Percentiles rank a stretch among this genome's conserved stretches.
These are phyloP conservation scores for Protophormia terraenovae DNA, from an alignment of 2,888 invertebrate genomes.

Conservation along the genomic window DNA sequence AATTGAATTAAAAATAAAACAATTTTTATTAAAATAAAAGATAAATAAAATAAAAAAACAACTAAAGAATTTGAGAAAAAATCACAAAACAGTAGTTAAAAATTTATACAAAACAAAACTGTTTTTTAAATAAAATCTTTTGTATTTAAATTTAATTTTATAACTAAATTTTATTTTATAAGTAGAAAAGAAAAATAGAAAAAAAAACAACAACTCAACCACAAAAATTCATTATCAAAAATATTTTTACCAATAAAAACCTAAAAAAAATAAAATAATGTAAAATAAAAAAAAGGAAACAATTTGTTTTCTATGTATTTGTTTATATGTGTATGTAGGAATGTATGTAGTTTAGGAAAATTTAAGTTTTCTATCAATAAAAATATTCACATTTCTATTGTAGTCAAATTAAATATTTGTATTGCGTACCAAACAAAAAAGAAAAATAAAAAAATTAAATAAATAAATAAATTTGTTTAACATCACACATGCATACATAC, in stretches of 20 bases:
- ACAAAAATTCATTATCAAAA: conserved; percentile 50
- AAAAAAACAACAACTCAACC: conserved; percentile 37
- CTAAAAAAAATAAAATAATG: neutral
- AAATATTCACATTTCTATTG: neutral
- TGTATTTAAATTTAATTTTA: neutral
- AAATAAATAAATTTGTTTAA: neutral
- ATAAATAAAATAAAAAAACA: neutral
- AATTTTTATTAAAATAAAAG: neutral
- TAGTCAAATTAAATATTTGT: neutral
- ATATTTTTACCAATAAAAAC: neutral
- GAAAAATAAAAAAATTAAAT: no score
- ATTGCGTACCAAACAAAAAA: neutral
- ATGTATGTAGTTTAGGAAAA: no score
- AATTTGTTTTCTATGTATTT: no score
- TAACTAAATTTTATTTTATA: conserved; percentile 5
- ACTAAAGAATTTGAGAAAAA: neutral
- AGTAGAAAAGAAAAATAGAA: neutral
- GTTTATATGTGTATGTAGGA: no score
- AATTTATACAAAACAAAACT: neutral
- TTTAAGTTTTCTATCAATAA: neutral
- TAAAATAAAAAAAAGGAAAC: neutral
- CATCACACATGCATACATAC: neutral
- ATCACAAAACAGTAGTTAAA: neutral
- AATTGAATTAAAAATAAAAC: conserved; percentile 19
- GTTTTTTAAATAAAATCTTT: conserved; percentile 30